Percentiles rank a stretch among this genome's conserved stretches.
Conservation (phyloP, 2,888 invertebrate genomes). For the Cyclophora albipunctata region DNA sequence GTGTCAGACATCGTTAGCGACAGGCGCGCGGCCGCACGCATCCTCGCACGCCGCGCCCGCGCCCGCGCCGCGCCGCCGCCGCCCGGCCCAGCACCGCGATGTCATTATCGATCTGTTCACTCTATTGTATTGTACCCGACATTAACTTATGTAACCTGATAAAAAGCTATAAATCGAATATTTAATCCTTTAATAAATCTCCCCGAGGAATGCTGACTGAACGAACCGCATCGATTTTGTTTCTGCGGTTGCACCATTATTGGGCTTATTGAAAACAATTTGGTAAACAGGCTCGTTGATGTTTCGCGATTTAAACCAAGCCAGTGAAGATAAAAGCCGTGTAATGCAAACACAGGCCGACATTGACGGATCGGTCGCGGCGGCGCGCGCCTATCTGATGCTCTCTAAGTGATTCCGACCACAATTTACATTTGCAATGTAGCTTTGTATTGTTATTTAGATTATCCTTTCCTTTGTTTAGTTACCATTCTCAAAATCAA, state of each 20-base stretch:
- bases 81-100: slow-evolving; percentile 23
- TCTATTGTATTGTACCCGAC: slow-evolving; percentile 52
- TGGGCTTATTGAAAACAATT: slow-evolving; percentile 72
- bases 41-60: slow-evolving; percentile 16
- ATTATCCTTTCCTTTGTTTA: slow-evolving; percentile 53
- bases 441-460: slow-evolving; percentile 63
- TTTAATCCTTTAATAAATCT: slow-evolving; percentile 57
- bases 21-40: slow-evolving; percentile 22
- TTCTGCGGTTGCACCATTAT: slow-evolving; percentile 55
- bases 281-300: slow-evolving; percentile 68
- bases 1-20: slow-evolving; percentile 59
- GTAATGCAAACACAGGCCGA: slow-evolving; percentile 71
- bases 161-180: slow-evolving; percentile 62
- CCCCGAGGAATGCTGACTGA: slow-evolving; percentile 43
- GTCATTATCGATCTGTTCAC: slow-evolving; percentile 46
- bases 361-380: slow-evolving; percentile 71
- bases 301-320: slow-evolving; percentile 65
- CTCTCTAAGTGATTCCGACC: slow-evolving; percentile 69
- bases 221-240: slow-evolving; percentile 41
- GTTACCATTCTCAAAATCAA: slow-evolving; percentile 19
- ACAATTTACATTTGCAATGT: slow-evolving; percentile 68
- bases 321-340: slow-evolving; percentile 66
- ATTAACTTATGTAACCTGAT: slow-evolving; percentile 56
- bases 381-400: slow-evolving; percentile 70
- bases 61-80: slow-evolving; percentile 21